Evolutionary conservation across 2,888 invertebrate genomes (phyloP), one percentile per base, ranked within the genome.

Genomic region (Tridacna gigas): DNA sequence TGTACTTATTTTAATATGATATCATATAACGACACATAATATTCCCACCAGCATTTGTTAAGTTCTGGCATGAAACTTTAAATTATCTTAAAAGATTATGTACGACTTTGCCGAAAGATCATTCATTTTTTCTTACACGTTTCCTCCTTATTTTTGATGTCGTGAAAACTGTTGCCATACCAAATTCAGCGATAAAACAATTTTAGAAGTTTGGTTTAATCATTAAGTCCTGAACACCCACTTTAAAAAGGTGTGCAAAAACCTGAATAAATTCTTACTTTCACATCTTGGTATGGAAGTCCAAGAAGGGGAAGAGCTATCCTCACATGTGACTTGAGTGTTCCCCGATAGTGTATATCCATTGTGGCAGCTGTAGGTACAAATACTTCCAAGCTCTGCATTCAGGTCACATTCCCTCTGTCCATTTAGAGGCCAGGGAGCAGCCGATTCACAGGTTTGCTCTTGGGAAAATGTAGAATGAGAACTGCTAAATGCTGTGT

Each of bases 331-430:
- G 28, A 79, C 47, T 26, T 47, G 66, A 15, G 9, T 25, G 47
- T 45, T 69, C 26, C 79, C 82, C n/a, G 9, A 18, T 9, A 78
- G 26, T 56, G 61, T 22, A 75, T 82, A 82, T 25, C 82, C 82
- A 22, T 37, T 12, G 18, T 82, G 11, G n/a, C 82, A 82, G 22
- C 25, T 63, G 48, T 82, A 76, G 0, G 26, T 51, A 66, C 77
- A 77, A 15, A 71, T 15, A 51, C 71, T 71, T 20, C 71, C 71
- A 12, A 71, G n/a, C 7, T 71, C 25, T 4, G 22, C 26, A 15
- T 51, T 25, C 11, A 7, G 51, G 51, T 51, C 26, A 51, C 74
- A 74, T 13, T 11, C 25, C n/a, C 74, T 60, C 12, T 61, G 56
- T 60, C 74, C 74, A 22, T 74, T 74, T 0, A 20, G 28, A 12